Percentiles rank a stretch among this genome's conserved stretches.
These are phyloP conservation scores for Seira ritae DNA, from an alignment of 2,888 invertebrate genomes.

Conservation along the genomic window DNA sequence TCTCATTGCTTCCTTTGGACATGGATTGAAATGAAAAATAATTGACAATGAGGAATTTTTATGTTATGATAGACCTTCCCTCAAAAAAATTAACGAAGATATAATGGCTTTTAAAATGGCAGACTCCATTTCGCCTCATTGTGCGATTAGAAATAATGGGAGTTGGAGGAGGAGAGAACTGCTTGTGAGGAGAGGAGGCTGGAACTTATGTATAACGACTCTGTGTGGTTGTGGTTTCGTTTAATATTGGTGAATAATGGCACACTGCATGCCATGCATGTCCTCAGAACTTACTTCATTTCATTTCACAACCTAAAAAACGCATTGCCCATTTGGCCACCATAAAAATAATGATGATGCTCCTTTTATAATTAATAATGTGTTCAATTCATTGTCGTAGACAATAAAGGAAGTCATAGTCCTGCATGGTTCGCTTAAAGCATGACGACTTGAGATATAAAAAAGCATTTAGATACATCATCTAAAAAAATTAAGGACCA, in stretches of 20 bases:
- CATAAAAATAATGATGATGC: not conserved
- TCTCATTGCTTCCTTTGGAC: too few relatives aligned
- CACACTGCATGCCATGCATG: too few relatives aligned
- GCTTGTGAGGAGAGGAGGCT: too few relatives aligned
- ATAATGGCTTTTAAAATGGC: not conserved
- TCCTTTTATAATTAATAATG: slow-evolving; percentile 35
- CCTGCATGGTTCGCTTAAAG: slow-evolving; percentile 7
- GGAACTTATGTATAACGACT: too few relatives aligned
- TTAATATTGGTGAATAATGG: too few relatives aligned
- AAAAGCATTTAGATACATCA: not conserved
- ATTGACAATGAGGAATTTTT: not conserved
- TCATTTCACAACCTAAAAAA: too few relatives aligned
- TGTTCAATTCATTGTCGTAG: slow-evolving; percentile 38
- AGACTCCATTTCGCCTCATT: not conserved
- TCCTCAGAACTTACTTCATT: too few relatives aligned
- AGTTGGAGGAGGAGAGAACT: too few relatives aligned
- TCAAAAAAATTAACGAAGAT: not conserved
- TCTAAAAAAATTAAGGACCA: not conserved
- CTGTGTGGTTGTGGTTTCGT: too few relatives aligned
- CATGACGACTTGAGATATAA: slow-evolving; percentile 2
- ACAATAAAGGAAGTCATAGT: slow-evolving; percentile 52
- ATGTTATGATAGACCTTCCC: not conserved
- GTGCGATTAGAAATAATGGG: not conserved
- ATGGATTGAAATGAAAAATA: not conserved
- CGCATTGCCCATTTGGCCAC: not conserved